phyloP scores from a whole-genome alignment of 2,888 invertebrate species.

The Disparrhopalites patrizii region DNA sequence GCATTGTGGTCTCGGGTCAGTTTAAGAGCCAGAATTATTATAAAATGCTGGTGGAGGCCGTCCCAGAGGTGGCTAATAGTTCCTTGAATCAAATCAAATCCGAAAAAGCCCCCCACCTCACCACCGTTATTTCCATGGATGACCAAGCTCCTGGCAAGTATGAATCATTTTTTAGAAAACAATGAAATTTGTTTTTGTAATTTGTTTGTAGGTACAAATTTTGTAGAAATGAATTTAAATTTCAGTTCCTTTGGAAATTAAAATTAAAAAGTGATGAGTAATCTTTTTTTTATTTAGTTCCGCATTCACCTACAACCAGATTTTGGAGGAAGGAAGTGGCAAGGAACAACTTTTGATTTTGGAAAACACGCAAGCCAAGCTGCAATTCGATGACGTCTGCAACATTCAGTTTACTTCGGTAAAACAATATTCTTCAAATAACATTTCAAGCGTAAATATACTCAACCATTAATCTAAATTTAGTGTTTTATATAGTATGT shows the following conservation, averaged over 20 bases:
- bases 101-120: conserved; percentile 56
- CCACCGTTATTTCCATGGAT: conserved; percentile 54
- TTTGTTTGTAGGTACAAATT: too few species aligned
- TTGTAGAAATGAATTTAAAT: too few species aligned
- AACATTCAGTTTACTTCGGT: conserved; percentile 80
- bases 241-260: too few species aligned
- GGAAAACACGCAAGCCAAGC: conserved; percentile 31
- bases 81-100: conserved; percentile 56
- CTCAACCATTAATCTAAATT: background rate
- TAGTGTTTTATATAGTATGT: background rate
- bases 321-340: conserved; percentile 51
- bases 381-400: conserved; percentile 62
- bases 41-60: conserved; percentile 58
- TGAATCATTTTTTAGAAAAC: too few species aligned
- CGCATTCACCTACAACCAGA: conserved; percentile 9
- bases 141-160: conserved; percentile 3
- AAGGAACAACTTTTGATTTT: conserved; percentile 51
- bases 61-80: conserved; percentile 58
- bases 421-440: conserved; percentile 43
- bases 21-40: conserved; percentile 67
- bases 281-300: conserved; percentile 5
- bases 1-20: conserved; percentile 61
- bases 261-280: too few species aligned
- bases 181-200: too few species aligned
- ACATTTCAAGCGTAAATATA: background rate